Evolutionary conservation across 2,888 invertebrate genomes (phyloP).

Genomic region (Steinernema scapterisci): DNA sequence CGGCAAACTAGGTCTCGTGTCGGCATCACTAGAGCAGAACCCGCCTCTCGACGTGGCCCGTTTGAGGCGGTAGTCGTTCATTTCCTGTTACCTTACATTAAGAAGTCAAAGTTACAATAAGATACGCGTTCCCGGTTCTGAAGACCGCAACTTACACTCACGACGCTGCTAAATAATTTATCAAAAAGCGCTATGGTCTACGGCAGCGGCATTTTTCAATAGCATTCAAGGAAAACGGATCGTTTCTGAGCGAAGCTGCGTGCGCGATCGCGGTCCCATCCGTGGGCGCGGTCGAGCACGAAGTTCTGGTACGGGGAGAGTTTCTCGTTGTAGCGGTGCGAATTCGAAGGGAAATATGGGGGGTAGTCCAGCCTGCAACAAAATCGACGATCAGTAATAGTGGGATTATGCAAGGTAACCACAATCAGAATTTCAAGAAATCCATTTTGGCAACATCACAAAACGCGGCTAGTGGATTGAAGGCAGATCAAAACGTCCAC

Average conservation of each 20-base stretch:
- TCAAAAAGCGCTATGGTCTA: conserved; percentile 25
- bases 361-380: conserved; percentile 10
- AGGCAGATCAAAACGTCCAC: no score
- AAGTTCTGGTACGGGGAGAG: conserved; percentile 29
- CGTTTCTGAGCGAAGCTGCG: not conserved
- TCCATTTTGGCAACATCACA: no score
- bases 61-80: conserved; percentile 31
- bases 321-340: conserved; percentile 26
- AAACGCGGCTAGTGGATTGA: no score
- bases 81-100: not conserved
- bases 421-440: no score
- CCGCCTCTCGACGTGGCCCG: conserved; percentile 8
- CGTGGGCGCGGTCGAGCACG: conserved; percentile 11
- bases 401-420: no score
- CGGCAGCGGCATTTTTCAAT: conserved; percentile 5
- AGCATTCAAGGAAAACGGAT: conserved; percentile 23
- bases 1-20: conserved; percentile 2
- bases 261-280: conserved; percentile 1
- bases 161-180: conserved; percentile 14
- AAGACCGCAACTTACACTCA: conserved; percentile 8
- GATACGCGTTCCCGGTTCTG: not conserved
- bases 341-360: not conserved
- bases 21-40: conserved; percentile 1
- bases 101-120: not conserved
- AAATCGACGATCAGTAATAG: no score